Evolutionary conservation across 2,888 invertebrate genomes (phyloP).

Genomic region (Oligia latruncula): DNA sequence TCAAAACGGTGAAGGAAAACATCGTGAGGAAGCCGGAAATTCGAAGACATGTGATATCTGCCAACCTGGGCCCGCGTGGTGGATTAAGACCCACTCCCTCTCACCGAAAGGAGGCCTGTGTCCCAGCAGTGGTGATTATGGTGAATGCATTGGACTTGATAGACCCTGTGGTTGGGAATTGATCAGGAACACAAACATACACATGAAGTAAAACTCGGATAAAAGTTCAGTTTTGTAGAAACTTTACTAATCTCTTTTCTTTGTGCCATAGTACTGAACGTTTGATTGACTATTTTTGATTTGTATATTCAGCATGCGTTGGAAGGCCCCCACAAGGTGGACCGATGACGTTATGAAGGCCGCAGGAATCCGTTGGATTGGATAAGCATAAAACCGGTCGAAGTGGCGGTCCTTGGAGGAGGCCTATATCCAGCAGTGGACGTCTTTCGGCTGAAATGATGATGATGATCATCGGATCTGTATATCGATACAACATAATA

Average conservation of each 20-base stretch:
- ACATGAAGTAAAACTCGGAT: background rate
- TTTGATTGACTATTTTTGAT: background rate
- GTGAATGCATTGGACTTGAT: background rate
- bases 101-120: too few relatives aligned
- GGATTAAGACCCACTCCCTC: too few relatives aligned
- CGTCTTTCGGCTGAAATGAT: background rate
- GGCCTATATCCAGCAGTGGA: background rate
- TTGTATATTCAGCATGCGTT: background rate
- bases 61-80: too few relatives aligned
- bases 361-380: background rate
- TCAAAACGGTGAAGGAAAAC: too few relatives aligned
- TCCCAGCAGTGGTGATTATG: too few relatives aligned
- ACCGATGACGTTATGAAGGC: background rate
- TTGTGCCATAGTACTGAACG: background rate
- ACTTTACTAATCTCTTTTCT: background rate
- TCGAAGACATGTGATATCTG: too few relatives aligned
- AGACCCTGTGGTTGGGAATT: background rate
- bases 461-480: background rate
- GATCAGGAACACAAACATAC: background rate
- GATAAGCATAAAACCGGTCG: background rate
- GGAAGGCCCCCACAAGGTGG: background rate
- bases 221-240: background rate
- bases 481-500: too few relatives aligned
- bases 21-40: too few relatives aligned
- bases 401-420: background rate